Evolutionary conservation across 2,888 invertebrate genomes (phyloP), one percentile per base, ranked within the genome.

Genomic region (Scotopteryx bipunctaria): DNA sequence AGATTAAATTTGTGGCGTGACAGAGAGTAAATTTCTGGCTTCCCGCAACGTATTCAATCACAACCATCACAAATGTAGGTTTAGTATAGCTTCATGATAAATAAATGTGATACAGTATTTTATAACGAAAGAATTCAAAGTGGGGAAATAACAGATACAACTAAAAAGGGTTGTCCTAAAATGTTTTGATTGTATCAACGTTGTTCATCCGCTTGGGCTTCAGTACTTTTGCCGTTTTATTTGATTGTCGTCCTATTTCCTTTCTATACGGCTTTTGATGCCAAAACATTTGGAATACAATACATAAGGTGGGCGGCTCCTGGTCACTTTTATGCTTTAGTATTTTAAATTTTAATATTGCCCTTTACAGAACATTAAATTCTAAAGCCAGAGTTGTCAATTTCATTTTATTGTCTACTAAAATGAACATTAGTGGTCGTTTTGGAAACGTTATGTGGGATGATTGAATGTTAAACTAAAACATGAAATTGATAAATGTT

Each of bases 361-460:
- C 50, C 46, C 55, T 61, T 59, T 57, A 59, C 47, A 47, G 31
- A 46, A 57, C 47, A 37, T 53, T 51, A 59, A 58, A 57, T 36
- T 48, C 54, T 16, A 55, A 56, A 52, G 47, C 38, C 49, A 44
- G 33, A 58, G 55, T 47, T 61, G 58, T 61, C 58, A 53, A 57
- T 58, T 55, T 44, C 45, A 53, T 60, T 63, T 60, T 60, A 63
- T 53, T 53, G 43, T 58, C 46, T 55, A 55, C 48, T 58, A 57
- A 63, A 60, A 37, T 46, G 55, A 49, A 55, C 57, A 57, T 60
- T 54, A 52, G 55, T 32, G 46, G 15, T 40, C 50, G 42, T 45
- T 49, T 42, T 44, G 31, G 29, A 49, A 33, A 32, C 29, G 3
- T 45, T 46, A 49, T 40, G 59, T 62, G 53, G 59, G 59, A 40